Conservation (phyloP, 2,797 vertebrate genomes). For the Brachyrhaphis roseni region DNA sequence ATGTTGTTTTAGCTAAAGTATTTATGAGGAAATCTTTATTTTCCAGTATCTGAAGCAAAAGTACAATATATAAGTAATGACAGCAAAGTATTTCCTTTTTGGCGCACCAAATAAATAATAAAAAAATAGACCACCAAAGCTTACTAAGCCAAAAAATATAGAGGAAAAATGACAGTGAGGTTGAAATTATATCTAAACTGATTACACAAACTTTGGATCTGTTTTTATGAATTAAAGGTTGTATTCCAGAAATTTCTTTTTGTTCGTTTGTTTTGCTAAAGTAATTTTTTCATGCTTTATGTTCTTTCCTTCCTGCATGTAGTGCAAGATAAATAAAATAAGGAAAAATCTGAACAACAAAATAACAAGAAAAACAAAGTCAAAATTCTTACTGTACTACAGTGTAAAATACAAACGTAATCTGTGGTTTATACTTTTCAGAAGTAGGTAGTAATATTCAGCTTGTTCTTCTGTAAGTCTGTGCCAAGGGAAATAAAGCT, state of each 20-base stretch:
- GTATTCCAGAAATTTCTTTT: conserved; percentile 29
- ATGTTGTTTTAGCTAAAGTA: conserved; percentile 9
- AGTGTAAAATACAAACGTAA: conserved; percentile 28
- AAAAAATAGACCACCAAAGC: conserved; percentile 20
- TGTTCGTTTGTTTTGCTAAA: conserved; percentile 28
- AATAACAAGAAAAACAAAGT: conserved; percentile 57
- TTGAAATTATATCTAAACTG: conserved; percentile 15
- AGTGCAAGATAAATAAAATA: conserved; percentile 4
- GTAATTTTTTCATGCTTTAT: conserved; percentile 5
- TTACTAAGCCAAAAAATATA: conserved; percentile 42
- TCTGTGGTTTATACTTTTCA: conserved; percentile 19
- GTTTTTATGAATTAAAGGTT: conserved; percentile 8
- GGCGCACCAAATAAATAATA: conserved; percentile 56
- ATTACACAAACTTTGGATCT: conserved; percentile 17
- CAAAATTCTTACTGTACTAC: conserved; percentile 32
- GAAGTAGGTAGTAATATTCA: conserved; percentile 21
- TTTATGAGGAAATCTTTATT: conserved; percentile 24
- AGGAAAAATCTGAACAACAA: not conserved
- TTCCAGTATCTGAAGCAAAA: conserved; percentile 44
- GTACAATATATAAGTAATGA: conserved; percentile 20
- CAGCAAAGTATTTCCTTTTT: conserved; percentile 31
- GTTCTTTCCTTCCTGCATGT: conserved; percentile 7
- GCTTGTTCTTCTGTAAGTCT: conserved; percentile 14
- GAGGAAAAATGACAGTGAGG: conserved; percentile 39
- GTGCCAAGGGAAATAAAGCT: conserved; percentile 34